Conservation (phyloP, 2,888 invertebrate species). For the Tridacna gigas region DNA sequence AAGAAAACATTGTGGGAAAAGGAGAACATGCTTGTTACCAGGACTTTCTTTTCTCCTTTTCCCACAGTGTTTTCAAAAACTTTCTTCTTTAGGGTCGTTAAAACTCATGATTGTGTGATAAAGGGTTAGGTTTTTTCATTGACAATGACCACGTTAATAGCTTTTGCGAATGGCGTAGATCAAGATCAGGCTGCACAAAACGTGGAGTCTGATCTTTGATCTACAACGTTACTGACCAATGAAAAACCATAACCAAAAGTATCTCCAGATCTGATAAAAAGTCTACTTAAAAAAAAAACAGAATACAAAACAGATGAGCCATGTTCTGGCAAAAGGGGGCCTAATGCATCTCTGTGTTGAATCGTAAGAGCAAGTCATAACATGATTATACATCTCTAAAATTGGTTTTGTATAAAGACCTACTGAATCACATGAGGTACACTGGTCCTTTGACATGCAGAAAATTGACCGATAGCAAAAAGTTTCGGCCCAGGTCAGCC, state of each 20-base stretch:
- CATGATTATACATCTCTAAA: no score
- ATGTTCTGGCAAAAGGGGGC: no score
- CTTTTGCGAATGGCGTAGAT: neutral
- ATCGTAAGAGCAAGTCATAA: no score
- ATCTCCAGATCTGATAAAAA: neutral
- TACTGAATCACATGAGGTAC: no score
- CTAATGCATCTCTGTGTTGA: no score
- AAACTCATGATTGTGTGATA: neutral
- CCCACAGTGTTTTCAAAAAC: neutral
- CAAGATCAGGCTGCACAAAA: neutral
- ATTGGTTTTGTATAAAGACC: no score
- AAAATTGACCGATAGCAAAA: no score
- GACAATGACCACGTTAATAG: neutral
- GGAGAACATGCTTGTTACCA: neutral
- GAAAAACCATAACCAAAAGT: neutral
- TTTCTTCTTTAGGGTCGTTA: neutral
- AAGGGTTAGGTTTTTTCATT: neutral
- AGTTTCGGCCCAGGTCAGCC: no score
- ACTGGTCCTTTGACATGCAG: no score
- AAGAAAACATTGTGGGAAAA: constrained; percentile 6
- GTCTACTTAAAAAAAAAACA: neutral
- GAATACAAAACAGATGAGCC: neutral
- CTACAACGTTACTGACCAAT: neutral
- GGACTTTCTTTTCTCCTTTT: no score
- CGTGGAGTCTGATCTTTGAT: neutral